phyloP scores from a whole-genome alignment of 2,797 vertebrate genomes.

The Acipenser oxyrinchus region DNA sequence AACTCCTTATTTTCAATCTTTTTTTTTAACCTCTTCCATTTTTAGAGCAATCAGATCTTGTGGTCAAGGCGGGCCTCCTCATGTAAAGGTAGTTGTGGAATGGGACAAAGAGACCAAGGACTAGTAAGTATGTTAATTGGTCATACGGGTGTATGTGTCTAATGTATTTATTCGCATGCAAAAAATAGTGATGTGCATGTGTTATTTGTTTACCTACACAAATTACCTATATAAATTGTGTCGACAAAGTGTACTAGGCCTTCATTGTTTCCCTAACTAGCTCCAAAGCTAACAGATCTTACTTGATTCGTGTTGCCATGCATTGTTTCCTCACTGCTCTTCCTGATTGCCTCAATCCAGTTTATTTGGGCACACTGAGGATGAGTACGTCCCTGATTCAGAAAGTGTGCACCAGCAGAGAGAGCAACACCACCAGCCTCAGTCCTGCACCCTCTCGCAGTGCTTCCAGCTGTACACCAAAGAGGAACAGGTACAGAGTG shows the following conservation, averaged over 20 bases:
- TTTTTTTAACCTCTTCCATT: constrained; percentile 11
- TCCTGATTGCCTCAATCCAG: constrained; percentile 43
- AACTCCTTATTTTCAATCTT: too few species aligned
- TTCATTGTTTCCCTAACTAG: too few species aligned
- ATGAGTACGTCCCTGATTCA: constrained; percentile 91
- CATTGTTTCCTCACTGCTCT: not conserved
- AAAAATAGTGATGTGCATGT: too few species aligned
- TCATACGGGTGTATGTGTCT: too few species aligned
- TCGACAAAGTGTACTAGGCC: too few species aligned
- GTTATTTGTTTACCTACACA: too few species aligned
- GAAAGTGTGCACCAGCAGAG: constrained; percentile 91
- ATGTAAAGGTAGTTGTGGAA: constrained; percentile 95
- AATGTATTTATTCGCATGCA: too few species aligned
- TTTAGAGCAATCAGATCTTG: constrained; percentile 89
- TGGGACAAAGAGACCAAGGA: constrained; percentile 99
- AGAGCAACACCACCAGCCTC: constrained; percentile 90
- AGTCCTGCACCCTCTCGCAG: constrained; percentile 90
- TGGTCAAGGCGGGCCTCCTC: constrained; percentile 85
- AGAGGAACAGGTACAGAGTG: constrained; percentile 81
- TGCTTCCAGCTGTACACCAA: constrained; percentile 99
- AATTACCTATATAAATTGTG: too few species aligned
- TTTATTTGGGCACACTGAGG: constrained; percentile 87
- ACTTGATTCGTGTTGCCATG: too few species aligned
- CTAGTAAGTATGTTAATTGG: constrained; percentile 69
- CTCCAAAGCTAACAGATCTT: too few species aligned